Base-by-base conservation (phyloP, 2,113 vertebrate species). In the Mirounga angustirostris region DNA sequence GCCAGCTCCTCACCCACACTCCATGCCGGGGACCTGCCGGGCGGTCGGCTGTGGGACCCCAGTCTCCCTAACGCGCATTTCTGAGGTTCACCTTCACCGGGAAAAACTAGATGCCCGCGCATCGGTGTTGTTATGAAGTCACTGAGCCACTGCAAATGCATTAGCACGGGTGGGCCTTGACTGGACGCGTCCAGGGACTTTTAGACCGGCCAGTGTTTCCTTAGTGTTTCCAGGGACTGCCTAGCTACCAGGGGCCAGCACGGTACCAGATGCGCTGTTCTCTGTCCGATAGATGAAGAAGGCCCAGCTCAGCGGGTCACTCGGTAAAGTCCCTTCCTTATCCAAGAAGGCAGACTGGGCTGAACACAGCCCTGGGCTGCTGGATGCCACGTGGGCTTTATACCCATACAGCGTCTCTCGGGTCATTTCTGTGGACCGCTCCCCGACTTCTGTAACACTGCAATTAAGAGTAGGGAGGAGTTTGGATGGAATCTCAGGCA, bases 231-330 rank as follows among this genome's bases (percentile, higher is more conserved):
- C 6, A 28, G 63, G 67, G 69, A 1, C 59, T 30, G 28, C 1
- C 16, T 11, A 6, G 43, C 50, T 4, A 0, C 11, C 10, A 4
- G 40, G 43, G 65, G 79, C 30, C 16, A 30, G 71, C 43, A 1
- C 2, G 0, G 43, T 9, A 0, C 26, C 9, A 4, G n/a, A 3
- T 0, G 7, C 11, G 0, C 16, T 2, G 0, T 8, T 43, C 19
- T 22, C 18, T 10, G 26, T 46, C 1, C 10, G 1, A 40, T 2
- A 58, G 63, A 5, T 4, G 21, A 61, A 5, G 26, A 24, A 33
- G 40, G 43, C 8, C 33, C 24, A 52, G 8, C 58, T 61, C 54
- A 33, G 46, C 2, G 0, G 1, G 21, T n/a, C 52, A 43, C 61
- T 6, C 26, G 56, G 83, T 1, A 2, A 40, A 36, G 30, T n/a